Evolutionary conservation across 1,140 invertebrate species (phyloP).

Genomic region (Drosophila miranda): DNA sequence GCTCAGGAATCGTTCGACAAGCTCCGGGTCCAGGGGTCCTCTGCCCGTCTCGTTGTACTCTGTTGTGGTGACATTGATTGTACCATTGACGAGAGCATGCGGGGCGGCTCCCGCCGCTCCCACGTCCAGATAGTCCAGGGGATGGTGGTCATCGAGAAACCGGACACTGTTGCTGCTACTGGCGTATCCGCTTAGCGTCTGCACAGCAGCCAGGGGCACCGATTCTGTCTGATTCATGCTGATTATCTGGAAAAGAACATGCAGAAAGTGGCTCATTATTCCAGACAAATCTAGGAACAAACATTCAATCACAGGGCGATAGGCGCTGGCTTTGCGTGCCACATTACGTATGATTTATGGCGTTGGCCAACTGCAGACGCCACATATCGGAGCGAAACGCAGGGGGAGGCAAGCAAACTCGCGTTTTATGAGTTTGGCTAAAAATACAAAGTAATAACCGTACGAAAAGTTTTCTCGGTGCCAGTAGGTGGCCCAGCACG

Average conservation of each 20-base stretch:
- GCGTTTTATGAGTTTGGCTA: slow-evolving; percentile 18
- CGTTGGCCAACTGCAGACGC: slow-evolving; percentile 38
- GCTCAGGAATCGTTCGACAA: slow-evolving; percentile 85
- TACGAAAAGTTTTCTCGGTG: slow-evolving; percentile 40
- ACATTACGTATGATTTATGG: slow-evolving; percentile 49
- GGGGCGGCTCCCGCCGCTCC: slow-evolving; percentile 1
- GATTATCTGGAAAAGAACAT: slow-evolving; percentile 51
- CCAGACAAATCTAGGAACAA: slow-evolving; percentile 15
- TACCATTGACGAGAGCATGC: slow-evolving; percentile 12
- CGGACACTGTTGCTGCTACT: slow-evolving; percentile 30
- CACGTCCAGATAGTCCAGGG: slow-evolving; percentile 53
- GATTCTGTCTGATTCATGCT: slow-evolving; percentile 65
- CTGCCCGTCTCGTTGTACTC: slow-evolving; percentile 34
- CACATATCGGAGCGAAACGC: slow-evolving; percentile 5
- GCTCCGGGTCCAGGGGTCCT: slow-evolving; percentile 55
- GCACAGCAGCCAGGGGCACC: slow-evolving; percentile 16
- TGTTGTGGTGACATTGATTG: slow-evolving; percentile 17
- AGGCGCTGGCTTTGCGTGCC: slow-evolving; percentile 33
- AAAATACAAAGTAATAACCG: slow-evolving; percentile 37
- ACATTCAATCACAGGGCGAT: slow-evolving; percentile 10
- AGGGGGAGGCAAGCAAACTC: slow-evolving; percentile 6
- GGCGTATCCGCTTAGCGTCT: slow-evolving; percentile 23
- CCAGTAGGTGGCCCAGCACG: slow-evolving; percentile 50
- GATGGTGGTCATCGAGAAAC: slow-evolving; percentile 39
- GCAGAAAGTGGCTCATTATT: slow-evolving; percentile 18